phyloP scores from a whole-genome alignment of 1,140 invertebrate species.

The Drosophila ogumai region DNA sequence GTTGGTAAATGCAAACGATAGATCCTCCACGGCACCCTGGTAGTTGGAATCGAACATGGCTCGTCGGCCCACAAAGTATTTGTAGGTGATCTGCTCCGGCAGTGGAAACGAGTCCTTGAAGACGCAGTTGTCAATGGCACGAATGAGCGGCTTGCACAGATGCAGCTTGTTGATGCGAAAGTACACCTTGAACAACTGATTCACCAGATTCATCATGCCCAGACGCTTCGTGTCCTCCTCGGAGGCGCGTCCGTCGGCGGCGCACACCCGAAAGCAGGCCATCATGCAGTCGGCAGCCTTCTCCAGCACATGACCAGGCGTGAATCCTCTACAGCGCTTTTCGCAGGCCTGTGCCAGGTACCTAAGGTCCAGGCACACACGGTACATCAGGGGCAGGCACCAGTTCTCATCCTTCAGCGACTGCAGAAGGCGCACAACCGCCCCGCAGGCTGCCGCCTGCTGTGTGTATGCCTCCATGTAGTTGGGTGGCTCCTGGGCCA shows the following conservation, averaged over 20 bases:
- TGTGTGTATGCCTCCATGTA: slow-evolving; percentile 91
- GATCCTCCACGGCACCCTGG: slow-evolving; percentile 94
- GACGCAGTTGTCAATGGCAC: slow-evolving; percentile 96
- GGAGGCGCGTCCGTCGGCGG: slow-evolving; percentile 95
- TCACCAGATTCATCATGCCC: slow-evolving; percentile 98
- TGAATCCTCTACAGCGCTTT: slow-evolving; percentile 85
- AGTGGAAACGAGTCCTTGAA: slow-evolving; percentile 95
- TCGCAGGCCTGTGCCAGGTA: slow-evolving; percentile 93
- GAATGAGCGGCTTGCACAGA: slow-evolving; percentile 97
- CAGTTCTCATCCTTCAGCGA: slow-evolving; percentile 98
- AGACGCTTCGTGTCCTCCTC: slow-evolving; percentile 96
- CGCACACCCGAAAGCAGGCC: slow-evolving; percentile 97
- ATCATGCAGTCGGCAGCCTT: slow-evolving; percentile 98
- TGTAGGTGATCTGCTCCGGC: slow-evolving; percentile 96
- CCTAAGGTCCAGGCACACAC: slow-evolving; percentile 94
- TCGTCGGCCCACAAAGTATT: slow-evolving; percentile 98
- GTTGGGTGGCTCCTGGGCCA: slow-evolving; percentile 86
- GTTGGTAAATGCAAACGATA: slow-evolving; percentile 96
- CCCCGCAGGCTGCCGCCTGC: slow-evolving; percentile 92
- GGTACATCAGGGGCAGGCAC: slow-evolving; percentile 96
- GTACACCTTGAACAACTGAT: slow-evolving; percentile 99
- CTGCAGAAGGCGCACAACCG: slow-evolving; percentile 93
- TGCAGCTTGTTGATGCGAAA: slow-evolving; percentile 98
- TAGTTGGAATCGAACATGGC: slow-evolving; percentile 99
- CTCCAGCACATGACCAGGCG: slow-evolving; percentile 92